A percentile compares a stretch with the other conserved stretches of the same genome.
Evolutionary conservation across 2,797 vertebrate species (phyloP).

Genomic region (Phalloptychus januarius): DNA sequence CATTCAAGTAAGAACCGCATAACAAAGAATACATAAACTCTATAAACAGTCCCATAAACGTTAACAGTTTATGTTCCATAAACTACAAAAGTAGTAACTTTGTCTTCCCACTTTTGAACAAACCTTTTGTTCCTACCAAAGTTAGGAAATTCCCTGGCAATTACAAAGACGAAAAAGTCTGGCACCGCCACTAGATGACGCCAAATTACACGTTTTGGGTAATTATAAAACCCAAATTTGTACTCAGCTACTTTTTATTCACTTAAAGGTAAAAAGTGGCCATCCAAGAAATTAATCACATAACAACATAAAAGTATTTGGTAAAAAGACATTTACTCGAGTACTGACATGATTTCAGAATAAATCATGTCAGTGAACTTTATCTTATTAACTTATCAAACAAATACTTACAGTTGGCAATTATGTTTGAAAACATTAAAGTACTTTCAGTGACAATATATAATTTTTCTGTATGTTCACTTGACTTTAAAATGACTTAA

Average conservation of each 20-base stretch:
- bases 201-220: background rate
- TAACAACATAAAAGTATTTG: background rate
- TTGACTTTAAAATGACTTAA: background rate
- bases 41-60: background rate
- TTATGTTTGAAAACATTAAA: background rate
- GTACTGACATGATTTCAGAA: background rate
- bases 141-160: background rate
- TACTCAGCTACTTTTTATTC: background rate
- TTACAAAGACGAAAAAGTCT: background rate
- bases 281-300: background rate
- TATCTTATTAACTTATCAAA: background rate
- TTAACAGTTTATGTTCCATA: too few species aligned
- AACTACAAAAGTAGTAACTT: too few species aligned
- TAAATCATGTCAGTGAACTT: background rate
- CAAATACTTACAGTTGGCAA: background rate
- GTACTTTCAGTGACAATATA: background rate
- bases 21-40: background rate
- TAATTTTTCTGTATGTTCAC: background rate
- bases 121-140: background rate
- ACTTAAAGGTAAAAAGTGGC: background rate
- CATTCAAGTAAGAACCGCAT: background rate
- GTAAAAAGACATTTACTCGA: background rate
- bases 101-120: too few species aligned
- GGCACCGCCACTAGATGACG: conserved; percentile 43
- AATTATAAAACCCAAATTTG: background rate